Conservation (phyloP, 2,888 invertebrate species). For the Orchestes rusci region DNA sequence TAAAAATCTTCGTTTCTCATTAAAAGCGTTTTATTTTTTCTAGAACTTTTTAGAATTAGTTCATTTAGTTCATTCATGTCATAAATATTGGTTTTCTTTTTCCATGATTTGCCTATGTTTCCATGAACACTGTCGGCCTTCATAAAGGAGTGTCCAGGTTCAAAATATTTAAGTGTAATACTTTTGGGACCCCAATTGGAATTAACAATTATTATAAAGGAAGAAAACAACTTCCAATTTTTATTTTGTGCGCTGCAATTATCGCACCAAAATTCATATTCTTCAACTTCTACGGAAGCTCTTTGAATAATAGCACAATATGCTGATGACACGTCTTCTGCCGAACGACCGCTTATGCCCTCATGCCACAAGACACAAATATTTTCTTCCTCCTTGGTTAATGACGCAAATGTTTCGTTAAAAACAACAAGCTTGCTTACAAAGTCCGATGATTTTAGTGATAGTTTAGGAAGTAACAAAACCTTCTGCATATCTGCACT, state of each 20-base stretch:
- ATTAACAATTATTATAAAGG: constrained; percentile 13
- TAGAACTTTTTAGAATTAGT: constrained; percentile 1
- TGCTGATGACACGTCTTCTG: constrained; percentile 17
- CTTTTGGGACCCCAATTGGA: constrained; percentile 7
- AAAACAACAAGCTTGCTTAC: constrained; percentile 8
- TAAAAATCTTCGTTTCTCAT: constrained; percentile 4
- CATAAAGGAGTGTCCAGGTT: constrained; percentile 22
- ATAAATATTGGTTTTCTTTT: constrained; percentile 11
- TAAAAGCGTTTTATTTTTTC: constrained; percentile 2
- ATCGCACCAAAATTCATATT: constrained; percentile 6
- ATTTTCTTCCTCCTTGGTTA: constrained; percentile 11
- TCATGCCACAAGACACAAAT: constrained; percentile 22
- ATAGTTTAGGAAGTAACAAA: constrained; percentile 3
- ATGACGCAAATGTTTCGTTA: constrained; percentile 12
- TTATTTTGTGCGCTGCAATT: constrained; percentile 17
- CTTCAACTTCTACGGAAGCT: not conserved
- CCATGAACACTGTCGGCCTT: constrained; percentile 23
- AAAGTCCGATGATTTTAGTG: constrained; percentile 8
- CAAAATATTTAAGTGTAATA: constrained; percentile 24
- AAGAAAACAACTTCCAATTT: constrained; percentile 12
- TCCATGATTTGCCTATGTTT: constrained; percentile 12
- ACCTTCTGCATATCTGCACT: constrained; percentile 8
- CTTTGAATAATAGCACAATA: constrained; percentile 9
- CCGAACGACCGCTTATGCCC: constrained; percentile 15
- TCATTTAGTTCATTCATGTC: constrained; percentile 1